Base-by-base conservation (phyloP, 37 sponge, comb jelly and placozoan genomes). In the Oscarella lobularis region DNA sequence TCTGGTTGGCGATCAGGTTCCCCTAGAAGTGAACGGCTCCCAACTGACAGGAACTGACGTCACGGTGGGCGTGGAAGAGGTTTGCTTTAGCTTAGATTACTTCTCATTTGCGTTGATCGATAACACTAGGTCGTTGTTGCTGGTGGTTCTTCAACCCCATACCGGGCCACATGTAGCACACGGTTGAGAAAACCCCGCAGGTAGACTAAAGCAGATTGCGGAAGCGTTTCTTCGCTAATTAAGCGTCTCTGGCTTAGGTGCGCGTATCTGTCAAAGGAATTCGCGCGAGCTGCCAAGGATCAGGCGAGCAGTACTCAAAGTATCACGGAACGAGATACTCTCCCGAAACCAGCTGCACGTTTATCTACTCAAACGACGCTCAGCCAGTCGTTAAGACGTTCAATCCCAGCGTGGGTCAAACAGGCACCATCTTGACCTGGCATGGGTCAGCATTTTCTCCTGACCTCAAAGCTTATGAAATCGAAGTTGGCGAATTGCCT, bases 131-230 rank as follows among this genome's bases (percentile, higher is more conserved):
- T n/a, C n/a, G n/a, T n/a, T n/a, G n/a, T n/a, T n/a, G n/a, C n/a
- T n/a, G n/a, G n/a, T n/a, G n/a, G n/a, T n/a, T 91, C 35, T 41
- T 87, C 0, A 35, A 71, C 3, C 92, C 92, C n/a, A 82, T 91
- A 33, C 88, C 88, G 39, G 92, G 92, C 14, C 79, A 85, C 82
- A 85, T 87, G 83, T 73, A 87, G 31, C 88, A 80, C 40, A 87
- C 92, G 36, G 92, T 82, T 29, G 88, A 87, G 39, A 75, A 31
- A 30, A 85, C 79, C 35, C 92, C 92, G 66, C 92, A 91, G 86
- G n/a, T n/a, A n/a, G n/a, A n/a, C n/a, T n/a, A n/a, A n/a, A n/a
- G n/a, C n/a, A n/a, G n/a, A n/a, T n/a, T n/a, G n/a, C n/a, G n/a
- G n/a, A n/a, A n/a, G n/a, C n/a, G n/a, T n/a, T n/a, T n/a, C n/a